These are phyloP conservation scores for Orius insidiosus DNA, from an alignment of 1,140 invertebrate genomes.

Conservation along the genomic window DNA sequence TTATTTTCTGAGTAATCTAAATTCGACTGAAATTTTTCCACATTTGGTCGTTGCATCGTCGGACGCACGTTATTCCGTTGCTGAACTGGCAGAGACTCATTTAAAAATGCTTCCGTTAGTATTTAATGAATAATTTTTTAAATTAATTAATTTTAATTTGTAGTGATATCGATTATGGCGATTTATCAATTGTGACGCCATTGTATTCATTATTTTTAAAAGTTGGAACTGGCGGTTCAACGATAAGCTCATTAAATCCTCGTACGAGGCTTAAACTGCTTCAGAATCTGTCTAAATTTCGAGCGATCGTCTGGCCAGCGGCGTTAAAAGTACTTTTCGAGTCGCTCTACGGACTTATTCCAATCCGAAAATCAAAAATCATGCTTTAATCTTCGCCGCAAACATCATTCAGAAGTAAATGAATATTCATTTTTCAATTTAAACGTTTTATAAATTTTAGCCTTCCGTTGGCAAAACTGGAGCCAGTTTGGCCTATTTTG, in stretches of 20 bases:
- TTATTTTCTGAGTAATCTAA: conserved; percentile 46
- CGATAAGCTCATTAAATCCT: conserved; percentile 49
- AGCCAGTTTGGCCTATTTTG: conserved; percentile 42
- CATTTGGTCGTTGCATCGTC: conserved; percentile 69
- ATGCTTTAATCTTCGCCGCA: conserved; percentile 64
- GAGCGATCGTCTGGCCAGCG: conserved; percentile 56
- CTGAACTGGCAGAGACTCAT: conserved; percentile 50
- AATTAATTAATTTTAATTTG: conserved; percentile 8
- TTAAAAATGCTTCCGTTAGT: conserved; percentile 29
- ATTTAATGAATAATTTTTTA: conserved; percentile 25
- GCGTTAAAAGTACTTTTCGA: conserved; percentile 77
- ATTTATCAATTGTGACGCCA: conserved; percentile 43
- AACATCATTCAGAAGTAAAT: conserved; percentile 43
- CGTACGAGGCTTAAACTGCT: conserved; percentile 67
- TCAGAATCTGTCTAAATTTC: conserved; percentile 62
- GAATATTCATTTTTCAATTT: conserved; percentile 4
- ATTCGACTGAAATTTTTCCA: conserved; percentile 38
- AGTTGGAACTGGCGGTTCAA: conserved; percentile 32
- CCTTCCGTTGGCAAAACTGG: conserved; percentile 37
- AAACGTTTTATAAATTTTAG: conserved; percentile 28
- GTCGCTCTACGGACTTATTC: conserved; percentile 64
- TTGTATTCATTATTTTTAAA: conserved; percentile 59
- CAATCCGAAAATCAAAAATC: conserved; percentile 59
- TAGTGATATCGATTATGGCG: conserved; percentile 60
- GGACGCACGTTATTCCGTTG: conserved; percentile 68